Evolutionary conservation across 1,140 invertebrate species (phyloP), one percentile per base, ranked within the genome.

Genomic region (Psix sp.): DNA sequence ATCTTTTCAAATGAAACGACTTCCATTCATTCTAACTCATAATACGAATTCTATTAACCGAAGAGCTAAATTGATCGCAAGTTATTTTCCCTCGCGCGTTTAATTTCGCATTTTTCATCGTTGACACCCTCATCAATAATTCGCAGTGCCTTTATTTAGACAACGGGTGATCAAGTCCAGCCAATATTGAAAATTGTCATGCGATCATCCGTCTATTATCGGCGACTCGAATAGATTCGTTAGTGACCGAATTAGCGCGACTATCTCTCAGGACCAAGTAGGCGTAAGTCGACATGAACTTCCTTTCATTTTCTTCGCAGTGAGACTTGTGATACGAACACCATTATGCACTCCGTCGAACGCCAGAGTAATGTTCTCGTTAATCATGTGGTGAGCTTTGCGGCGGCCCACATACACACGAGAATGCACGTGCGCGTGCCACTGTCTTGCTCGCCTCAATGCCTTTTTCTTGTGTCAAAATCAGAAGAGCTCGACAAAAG

Each of bases 261-360:
- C 54, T 29, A 54, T 63, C 24, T 43, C 49, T 74, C 24, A 51
- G 36, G 13, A 3, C 17, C 7, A n/a, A 31, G 33, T 57, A 57
- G 51, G 43, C 45, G 49, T 43, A 60, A 52, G 21, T 40, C 29
- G 36, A 45, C 54, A 24, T 16, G 24, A 38, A 39, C 35, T 48
- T 76, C 54, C 54, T 71, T 71, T 70, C 62, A 71, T 76, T 76
- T 71, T 76, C 62, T 67, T 71, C 48, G 26, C 36, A 42, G 40
- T 40, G 40, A 29, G 33, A 46, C 49, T 43, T 33, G 52, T 46
- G 68, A 67, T 63, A 76, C 68, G 68, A 72, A 76, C 74, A 72
- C 74, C 52, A 76, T 76, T 76, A 76, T 76, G 74, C 68, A 73
- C 74, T 76, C 54, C 68, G 65, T 76, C 74, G 74, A 76, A 76